Percentiles rank a stretch among this genome's conserved stretches.
Conservation (phyloP, 2,888 invertebrate species). For the Orthosia gracilis region DNA sequence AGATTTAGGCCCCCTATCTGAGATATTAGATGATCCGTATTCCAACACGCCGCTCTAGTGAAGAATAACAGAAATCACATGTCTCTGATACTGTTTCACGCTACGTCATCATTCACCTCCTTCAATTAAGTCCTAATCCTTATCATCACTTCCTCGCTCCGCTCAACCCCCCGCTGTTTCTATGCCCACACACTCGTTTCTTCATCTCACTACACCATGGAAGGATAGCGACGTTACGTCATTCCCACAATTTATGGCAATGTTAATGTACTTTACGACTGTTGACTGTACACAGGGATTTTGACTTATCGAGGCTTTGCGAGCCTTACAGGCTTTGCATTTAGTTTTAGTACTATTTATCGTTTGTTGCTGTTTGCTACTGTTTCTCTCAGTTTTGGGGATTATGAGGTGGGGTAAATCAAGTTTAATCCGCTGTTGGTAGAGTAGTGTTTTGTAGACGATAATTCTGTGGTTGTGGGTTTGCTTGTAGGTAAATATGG, state of each 20-base stretch:
- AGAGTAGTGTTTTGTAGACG: constrained; percentile 25
- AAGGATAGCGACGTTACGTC: constrained; percentile 69
- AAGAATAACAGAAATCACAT: too few species aligned
- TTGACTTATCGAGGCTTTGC: constrained; percentile 62
- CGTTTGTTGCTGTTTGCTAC: constrained; percentile 39
- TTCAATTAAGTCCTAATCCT: not conserved
- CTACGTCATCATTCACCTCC: not conserved
- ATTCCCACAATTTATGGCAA: constrained; percentile 71
- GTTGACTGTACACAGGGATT: constrained; percentile 59
- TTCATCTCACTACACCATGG: constrained; percentile 58
- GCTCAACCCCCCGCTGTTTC: constrained; percentile 30
- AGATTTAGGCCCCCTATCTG: not conserved
- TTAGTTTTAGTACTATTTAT: constrained; percentile 53
- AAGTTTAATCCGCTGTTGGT: constrained; percentile 39
- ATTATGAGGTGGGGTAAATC: constrained; percentile 40
- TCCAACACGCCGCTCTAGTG: too few species aligned
- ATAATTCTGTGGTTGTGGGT: constrained; percentile 17
- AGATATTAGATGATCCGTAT: not conserved
- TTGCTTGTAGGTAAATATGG: constrained; percentile 1
- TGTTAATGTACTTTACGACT: constrained; percentile 73
- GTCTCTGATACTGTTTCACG: not conserved
- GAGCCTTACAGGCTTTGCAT: constrained; percentile 44
- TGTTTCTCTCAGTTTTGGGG: constrained; percentile 34
- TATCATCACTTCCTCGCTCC: constrained; percentile 7
- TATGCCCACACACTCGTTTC: constrained; percentile 46